These are phyloP conservation scores for Falco columbarius DNA, from an alignment of 2,797 vertebrate genomes.

Conservation along the genomic window DNA sequence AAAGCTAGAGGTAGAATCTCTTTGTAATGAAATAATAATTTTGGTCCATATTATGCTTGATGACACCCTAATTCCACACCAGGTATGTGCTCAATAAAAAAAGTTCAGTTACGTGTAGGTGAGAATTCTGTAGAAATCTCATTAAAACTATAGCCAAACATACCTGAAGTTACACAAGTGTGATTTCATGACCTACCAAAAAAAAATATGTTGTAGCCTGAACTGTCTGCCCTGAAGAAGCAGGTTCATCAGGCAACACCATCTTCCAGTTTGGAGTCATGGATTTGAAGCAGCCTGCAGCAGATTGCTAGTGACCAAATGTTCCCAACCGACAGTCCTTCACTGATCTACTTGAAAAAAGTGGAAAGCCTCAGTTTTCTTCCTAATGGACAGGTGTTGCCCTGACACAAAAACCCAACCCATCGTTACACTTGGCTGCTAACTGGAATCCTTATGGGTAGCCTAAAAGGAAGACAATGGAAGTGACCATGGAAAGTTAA, in stretches of 20 bases:
- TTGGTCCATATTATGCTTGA: neutral
- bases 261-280: neutral
- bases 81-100: neutral
- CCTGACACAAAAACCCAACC: conserved; percentile 13
- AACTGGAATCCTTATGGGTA: conserved; percentile 18
- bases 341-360: neutral
- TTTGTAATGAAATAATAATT: neutral
- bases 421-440: neutral
- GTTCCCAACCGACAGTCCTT: conserved; percentile 27
- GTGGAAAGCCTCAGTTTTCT: conserved; percentile 1
- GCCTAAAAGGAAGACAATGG: conserved; percentile 43
- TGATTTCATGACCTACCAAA: neutral
- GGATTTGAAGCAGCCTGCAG: neutral
- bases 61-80: neutral
- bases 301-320: conserved; percentile 43
- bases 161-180: neutral
- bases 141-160: neutral
- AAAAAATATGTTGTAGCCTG: neutral
- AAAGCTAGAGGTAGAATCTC: neutral
- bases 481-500: conserved; percentile 51
- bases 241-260: neutral
- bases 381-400: conserved; percentile 54
- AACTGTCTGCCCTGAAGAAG: neutral
- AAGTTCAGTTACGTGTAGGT: neutral
- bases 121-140: neutral